A percentile compares a stretch with the other conserved stretches of the same genome.
These are phyloP conservation scores for Odontesthes bonariensis DNA, from an alignment of 2,113 vertebrate genomes.

Conservation along the genomic window DNA sequence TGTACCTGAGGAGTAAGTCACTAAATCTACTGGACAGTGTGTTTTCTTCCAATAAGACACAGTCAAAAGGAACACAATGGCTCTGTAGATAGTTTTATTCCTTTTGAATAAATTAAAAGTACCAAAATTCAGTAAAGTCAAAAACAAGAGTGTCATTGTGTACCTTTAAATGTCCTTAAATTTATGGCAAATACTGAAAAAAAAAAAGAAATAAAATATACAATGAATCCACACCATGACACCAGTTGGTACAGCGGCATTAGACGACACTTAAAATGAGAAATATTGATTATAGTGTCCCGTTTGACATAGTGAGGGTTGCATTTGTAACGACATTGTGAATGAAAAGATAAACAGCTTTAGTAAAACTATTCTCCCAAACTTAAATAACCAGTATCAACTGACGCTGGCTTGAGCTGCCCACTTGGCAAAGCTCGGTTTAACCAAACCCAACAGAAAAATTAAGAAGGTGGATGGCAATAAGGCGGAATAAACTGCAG, in stretches of 20 bases:
- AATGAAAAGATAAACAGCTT: not conserved
- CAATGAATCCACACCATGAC: slow-evolving; percentile 43
- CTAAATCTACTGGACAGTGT: not conserved
- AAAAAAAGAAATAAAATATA: slow-evolving; percentile 17
- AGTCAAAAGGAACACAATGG: slow-evolving; percentile 1
- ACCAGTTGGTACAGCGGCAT: slow-evolving; percentile 31
- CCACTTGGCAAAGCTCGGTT: slow-evolving; percentile 43
- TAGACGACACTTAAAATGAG: slow-evolving; percentile 46
- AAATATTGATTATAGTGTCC: slow-evolving; percentile 24
- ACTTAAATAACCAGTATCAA: slow-evolving; percentile 12
- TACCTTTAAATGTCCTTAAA: slow-evolving; percentile 68
- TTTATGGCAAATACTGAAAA: slow-evolving; percentile 53
- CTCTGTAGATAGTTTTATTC: slow-evolving; percentile 79
- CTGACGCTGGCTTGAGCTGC: slow-evolving; percentile 18
- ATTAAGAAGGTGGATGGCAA: slow-evolving; percentile 12
- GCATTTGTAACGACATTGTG: not conserved
- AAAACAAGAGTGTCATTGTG: slow-evolving; percentile 64
- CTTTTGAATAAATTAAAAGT: slow-evolving; percentile 86
- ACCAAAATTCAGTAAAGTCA: slow-evolving; percentile 62
- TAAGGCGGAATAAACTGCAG: slow-evolving; percentile 31
- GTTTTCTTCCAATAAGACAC: not conserved
- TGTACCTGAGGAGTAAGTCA: slow-evolving; percentile 33
- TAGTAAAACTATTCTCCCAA: slow-evolving; percentile 14
- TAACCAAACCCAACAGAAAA: slow-evolving; percentile 13
- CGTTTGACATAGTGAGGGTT: slow-evolving; percentile 8